Evolutionary conservation across 2,797 vertebrate species (phyloP), one percentile per base, ranked within the genome.

Genomic region (Enteromius viviparus): DNA sequence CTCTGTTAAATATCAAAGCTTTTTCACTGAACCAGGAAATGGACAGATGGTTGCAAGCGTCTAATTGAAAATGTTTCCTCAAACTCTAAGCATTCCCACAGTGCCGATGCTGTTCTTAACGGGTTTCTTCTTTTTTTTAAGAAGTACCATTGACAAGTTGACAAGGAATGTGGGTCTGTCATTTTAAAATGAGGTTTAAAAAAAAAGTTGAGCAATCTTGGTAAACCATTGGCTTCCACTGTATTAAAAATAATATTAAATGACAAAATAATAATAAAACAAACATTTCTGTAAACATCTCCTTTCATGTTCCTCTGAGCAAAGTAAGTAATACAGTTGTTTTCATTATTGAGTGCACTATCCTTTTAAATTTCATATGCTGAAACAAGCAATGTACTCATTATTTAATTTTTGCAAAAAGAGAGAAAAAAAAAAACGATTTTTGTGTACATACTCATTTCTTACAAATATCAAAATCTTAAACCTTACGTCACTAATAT

Each of bases 21-120:
- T 29, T 64, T 77, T 45, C 37, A 23, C 76, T 34, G 26, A 65
- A 65, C 76, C 76, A 34, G 42, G 60, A 64, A 45, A 77, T 77
- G 23, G 23, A 60, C 58, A 47, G 40, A 64, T 77, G 53, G 14
- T 42, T 60, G 34, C 14, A 29, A 75, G 21, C 29, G 23, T 29
- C 58, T 60, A 40, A 26, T 42, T 77, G 23, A 45, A 76, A 45
- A 26, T 6, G 23, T 6, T 45, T 45, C 4, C 75, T 64, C 23
- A 64, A 12, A 45, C 6, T 51, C 34, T 58, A 14, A 53, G 29
- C 19, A 55, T 17, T 40, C 49, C 11, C 40, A 58, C 29, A 23
- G 21, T 17, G 72, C 21, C 37, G 47, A 74, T 37, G 11, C 11
- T 74, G 19, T 17, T 70, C 3, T 49, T 49, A 49, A 49, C 4